Evolutionary conservation across 2,888 invertebrate species (phyloP), one percentile per base, ranked within the genome.

Genomic region (Buathra laborator): DNA sequence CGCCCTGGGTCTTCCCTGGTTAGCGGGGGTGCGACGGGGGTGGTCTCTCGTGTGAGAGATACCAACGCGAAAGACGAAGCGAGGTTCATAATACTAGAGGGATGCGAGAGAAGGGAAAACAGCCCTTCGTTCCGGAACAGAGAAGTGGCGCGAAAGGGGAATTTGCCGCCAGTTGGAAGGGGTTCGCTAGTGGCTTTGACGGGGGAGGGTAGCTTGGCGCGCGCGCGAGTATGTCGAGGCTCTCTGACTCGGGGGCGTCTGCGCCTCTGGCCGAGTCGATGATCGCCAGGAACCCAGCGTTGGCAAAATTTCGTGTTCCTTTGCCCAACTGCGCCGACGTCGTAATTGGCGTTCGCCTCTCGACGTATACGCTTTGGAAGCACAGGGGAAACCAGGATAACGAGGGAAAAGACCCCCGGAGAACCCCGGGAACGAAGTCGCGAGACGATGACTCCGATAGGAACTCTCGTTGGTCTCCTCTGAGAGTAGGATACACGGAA

Each of bases 191-290:
- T 59, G 59, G 53, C 53, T n/a, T 9, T 0, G 37, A 37, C 37
- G 51, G 44, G 2, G 32, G 37, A 70, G 75, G 84, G 74, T 53
- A 46, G 51, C 37, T 37, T 37, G 37, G 37, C 37, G 66, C 53
- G 70, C 51, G 71, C 71, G 78, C 81, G 80, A 76, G 37, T 7
- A 75, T 71, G 67, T 59, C 24, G 24, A 74, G 48, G 71, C 72
- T 68, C 74, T 71, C 72, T 68, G 32, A 83, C 85, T 37, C 83
- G 72, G 83, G 82, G 74, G 86, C 86, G 86, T 86, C 86, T 85
- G 86, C 86, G 86, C 85, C 77, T 82, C 83, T 85, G 74, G 85
- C 83, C 77, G 72, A 86, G 86, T 86, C 86, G 85, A 86, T 86
- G 85, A 86, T 85, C 86, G 80, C 77, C 56, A 19, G 56, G 19